Base-by-base conservation (phyloP, 2,113 vertebrate species). In the Mola mola region DNA sequence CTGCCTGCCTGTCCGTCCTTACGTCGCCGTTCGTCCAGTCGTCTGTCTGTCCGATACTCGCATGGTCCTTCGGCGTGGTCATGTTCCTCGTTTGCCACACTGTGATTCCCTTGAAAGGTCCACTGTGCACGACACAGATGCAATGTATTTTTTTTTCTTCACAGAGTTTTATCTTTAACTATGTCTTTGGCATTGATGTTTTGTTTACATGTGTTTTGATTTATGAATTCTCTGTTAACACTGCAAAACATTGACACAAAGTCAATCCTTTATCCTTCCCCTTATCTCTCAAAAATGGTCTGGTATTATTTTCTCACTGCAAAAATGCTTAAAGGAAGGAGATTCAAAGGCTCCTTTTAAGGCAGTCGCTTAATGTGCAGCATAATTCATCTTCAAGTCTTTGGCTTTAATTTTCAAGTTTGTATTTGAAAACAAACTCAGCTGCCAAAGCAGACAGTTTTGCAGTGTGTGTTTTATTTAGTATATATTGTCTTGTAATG, bases 21-120 rank as follows among this genome's bases (percentile, higher is more conserved):
- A n/a, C n/a, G n/a, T 73, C 79, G 75, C 72, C 77, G 83, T 87
- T 34, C 81, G 47, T 88, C 85, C 81, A 89, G 86, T 75, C 68
- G 50, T 87, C 83, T 89, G 77, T 90, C 84, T 89, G 86, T 92
- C 75, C 78, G 79, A 52, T 69, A 73, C 65, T 84, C 80, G 88
- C 88, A 90, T 90, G 88, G 84, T 88, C 77, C 79, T 63, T 61
- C 72, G 70, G 17, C 83, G 77, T 87, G 71, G 78, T 84, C 57
- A 58, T 86, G 75, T 82, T 84, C 83, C 66, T 65, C 70, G 58
- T 78, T 72, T 70, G 38, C 76, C 61, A 72, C 75, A 75, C 75
- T 83, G 69, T 81, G 85, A 81, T 49, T 86, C 78, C 75, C 72
- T 79, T 64, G 56, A 83, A 83, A 81, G 84, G 87, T 90, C 85